These are phyloP conservation scores for Rambutsinella grinnellia DNA, from an alignment of 2,888 invertebrate genomes.

Conservation along the genomic window DNA sequence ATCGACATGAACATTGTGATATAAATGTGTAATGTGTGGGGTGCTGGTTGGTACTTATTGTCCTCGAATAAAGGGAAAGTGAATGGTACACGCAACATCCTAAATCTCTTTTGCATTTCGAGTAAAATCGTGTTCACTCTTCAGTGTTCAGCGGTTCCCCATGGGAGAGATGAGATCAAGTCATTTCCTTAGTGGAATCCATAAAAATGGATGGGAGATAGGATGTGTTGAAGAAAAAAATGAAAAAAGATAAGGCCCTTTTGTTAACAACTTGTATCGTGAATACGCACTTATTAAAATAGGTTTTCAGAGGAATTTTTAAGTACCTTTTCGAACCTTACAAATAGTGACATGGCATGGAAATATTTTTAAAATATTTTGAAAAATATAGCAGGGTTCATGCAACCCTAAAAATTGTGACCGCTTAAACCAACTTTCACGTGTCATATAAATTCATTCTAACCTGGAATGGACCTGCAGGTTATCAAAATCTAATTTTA, in stretches of 20 bases:
- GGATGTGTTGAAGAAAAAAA: neutral
- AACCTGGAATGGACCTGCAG: too few species aligned
- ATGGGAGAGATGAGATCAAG: constrained; percentile 21
- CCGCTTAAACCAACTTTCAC: too few species aligned
- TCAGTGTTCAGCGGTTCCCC: neutral
- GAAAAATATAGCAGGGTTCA: too few species aligned
- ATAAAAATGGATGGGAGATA: neutral
- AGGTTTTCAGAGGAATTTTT: neutral
- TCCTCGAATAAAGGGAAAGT: neutral
- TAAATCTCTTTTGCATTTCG: neutral
- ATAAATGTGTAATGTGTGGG: neutral
- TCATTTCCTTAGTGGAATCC: constrained; percentile 35
- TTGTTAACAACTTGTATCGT: neutral
- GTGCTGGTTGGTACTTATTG: neutral
- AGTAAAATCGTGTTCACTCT: neutral
- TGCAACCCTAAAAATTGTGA: too few species aligned
- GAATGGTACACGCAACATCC: too few species aligned
- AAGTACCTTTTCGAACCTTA: neutral
- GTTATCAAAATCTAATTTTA: too few species aligned
- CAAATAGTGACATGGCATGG: neutral
- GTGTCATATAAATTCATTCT: too few species aligned
- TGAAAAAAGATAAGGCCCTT: neutral
- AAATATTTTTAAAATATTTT: too few species aligned
- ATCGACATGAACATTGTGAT: constrained; percentile 3
- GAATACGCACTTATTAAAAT: neutral